Evolutionary conservation across 1,140 invertebrate genomes (phyloP).

Genomic region (Bombus picipes): DNA sequence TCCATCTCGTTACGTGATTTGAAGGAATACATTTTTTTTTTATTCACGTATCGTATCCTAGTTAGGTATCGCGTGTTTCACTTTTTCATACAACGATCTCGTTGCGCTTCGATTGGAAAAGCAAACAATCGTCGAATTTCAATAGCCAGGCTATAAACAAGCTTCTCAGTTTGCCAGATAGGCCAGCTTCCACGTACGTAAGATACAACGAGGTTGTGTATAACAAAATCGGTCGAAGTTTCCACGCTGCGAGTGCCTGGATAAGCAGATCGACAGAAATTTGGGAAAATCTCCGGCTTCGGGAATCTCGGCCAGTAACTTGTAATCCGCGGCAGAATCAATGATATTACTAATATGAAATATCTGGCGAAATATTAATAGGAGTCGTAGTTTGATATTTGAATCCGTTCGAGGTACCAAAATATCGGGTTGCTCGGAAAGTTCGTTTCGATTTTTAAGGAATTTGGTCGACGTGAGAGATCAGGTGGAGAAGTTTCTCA

Average conservation of each 20-base stretch:
- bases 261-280: not conserved
- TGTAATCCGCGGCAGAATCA: too few species aligned
- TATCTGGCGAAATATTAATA: too few species aligned
- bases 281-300: not conserved
- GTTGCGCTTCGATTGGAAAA: too few species aligned
- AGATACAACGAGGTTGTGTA: not conserved
- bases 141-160: not conserved
- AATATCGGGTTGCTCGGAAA: too few species aligned
- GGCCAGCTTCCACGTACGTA: not conserved
- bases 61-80: not conserved
- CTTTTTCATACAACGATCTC: not conserved
- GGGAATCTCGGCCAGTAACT: not conserved
- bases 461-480: too few species aligned
- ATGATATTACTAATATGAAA: too few species aligned
- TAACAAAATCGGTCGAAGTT: not conserved
- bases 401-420: too few species aligned
- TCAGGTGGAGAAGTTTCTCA: too few species aligned
- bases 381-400: too few species aligned
- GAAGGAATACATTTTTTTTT: not conserved
- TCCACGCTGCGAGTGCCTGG: too few species aligned
- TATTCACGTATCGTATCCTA: not conserved
- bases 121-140: not conserved
- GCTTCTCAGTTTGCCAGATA: not conserved
- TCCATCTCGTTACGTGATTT: not conserved
- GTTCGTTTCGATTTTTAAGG: too few species aligned